Evolutionary conservation across 1,140 invertebrate species (phyloP).

Genomic region (Atta colombica): DNA sequence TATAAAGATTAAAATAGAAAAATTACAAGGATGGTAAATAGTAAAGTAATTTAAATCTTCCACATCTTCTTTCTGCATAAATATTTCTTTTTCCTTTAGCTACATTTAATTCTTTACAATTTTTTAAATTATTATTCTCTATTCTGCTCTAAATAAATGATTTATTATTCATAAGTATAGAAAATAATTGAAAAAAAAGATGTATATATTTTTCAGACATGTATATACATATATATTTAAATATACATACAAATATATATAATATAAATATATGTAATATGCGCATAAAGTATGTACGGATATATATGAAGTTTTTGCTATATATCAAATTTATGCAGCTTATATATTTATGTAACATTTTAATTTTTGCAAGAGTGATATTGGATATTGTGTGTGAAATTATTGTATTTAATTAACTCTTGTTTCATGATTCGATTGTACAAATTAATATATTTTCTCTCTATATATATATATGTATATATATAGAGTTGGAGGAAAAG

Average conservation of each 20-base stretch:
- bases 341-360: conserved; percentile 51
- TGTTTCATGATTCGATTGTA: conserved; percentile 45
- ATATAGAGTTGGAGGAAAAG: no score
- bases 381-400: conserved; percentile 66
- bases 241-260: background rate
- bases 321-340: conserved; percentile 63
- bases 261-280: background rate
- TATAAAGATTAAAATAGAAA: background rate
- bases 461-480: background rate
- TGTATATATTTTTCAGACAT: background rate
- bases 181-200: background rate
- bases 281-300: background rate
- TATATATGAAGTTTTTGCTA: background rate
- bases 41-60: background rate
- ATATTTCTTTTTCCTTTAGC: background rate
- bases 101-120: background rate
- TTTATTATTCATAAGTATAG: background rate
- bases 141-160: background rate
- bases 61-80: background rate
- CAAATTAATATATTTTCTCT: conserved; percentile 25
- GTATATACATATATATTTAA: no score
- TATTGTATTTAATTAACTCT: conserved; percentile 11
- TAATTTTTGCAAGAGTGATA: conserved; percentile 56
- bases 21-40: background rate
- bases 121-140: background rate